Conservation (phyloP, 2,113 vertebrate species). For the Mungos mungo region DNA sequence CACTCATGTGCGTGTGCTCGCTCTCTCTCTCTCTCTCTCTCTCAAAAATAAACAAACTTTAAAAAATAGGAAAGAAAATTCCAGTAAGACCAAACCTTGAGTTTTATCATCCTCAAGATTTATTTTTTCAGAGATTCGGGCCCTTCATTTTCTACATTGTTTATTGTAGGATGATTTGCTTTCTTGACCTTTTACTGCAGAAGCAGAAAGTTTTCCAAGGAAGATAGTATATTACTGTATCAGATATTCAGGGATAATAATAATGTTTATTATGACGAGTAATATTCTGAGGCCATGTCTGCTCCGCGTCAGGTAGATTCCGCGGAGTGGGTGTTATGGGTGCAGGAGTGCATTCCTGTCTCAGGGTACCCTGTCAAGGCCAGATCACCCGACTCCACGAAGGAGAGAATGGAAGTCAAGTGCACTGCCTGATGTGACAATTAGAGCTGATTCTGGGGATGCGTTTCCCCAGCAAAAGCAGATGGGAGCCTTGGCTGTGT, state of each 20-base stretch:
- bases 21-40: too few species aligned
- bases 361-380: rapidly evolving
- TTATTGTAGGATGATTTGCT: not conserved
- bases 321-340: rapidly evolving
- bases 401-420: not conserved
- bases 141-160: not conserved
- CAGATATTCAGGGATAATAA: not conserved
- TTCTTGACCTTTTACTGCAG: not conserved
- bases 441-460: rapidly evolving
- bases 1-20: too few species aligned
- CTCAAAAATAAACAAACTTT: too few species aligned
- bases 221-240: too few species aligned
- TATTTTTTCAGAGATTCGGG: not conserved
- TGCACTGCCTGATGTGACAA: rapidly evolving
- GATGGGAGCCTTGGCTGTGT: not conserved
- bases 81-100: rapidly evolving
- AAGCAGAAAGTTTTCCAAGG: not conserved
- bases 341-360: not conserved
- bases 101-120: not conserved
- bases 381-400: rapidly evolving
- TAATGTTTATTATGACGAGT: not conserved
- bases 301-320: rapidly evolving
- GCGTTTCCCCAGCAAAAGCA: not conserved
- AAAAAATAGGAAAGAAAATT: not conserved
- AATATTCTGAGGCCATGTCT: not conserved